Evolutionary conservation across 2,888 invertebrate species (phyloP).

Genomic region (Lasioglossum figueresi): DNA sequence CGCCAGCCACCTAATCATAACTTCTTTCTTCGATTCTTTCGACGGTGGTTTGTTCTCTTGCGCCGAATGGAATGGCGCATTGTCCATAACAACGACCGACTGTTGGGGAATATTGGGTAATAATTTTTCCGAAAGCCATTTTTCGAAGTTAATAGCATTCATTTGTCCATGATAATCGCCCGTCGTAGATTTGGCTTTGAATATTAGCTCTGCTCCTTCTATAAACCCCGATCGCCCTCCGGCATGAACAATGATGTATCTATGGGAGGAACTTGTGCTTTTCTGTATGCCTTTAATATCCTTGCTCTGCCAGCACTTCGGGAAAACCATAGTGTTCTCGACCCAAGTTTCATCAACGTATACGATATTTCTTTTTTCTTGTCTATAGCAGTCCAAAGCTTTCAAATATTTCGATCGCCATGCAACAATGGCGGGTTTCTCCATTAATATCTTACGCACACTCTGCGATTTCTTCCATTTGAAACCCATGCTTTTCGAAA

Average conservation of each 20-base stretch:
- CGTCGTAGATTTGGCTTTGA: neutral
- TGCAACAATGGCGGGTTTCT: neutral
- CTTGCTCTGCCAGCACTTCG: neutral
- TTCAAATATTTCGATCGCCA: neutral
- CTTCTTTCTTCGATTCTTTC: neutral
- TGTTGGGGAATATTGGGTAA: neutral
- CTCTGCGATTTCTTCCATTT: neutral
- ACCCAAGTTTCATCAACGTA: neutral
- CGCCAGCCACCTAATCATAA: neutral
- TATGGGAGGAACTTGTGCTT: neutral
- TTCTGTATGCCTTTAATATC: neutral
- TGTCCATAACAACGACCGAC: neutral
- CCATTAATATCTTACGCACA: neutral
- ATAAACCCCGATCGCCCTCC: neutral
- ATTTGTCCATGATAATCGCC: slow-evolving; percentile 5
- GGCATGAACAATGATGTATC: neutral
- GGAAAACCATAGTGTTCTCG: neutral
- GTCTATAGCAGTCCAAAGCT: neutral
- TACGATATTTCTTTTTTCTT: neutral
- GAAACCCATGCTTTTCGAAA: neutral
- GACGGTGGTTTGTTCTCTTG: neutral
- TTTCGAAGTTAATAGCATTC: neutral
- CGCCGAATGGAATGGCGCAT: neutral
- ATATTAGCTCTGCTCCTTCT: neutral
- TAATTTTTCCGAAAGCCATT: neutral